Base-by-base conservation (phyloP, 1,140 invertebrate genomes). In the Drosophila ambigua region DNA sequence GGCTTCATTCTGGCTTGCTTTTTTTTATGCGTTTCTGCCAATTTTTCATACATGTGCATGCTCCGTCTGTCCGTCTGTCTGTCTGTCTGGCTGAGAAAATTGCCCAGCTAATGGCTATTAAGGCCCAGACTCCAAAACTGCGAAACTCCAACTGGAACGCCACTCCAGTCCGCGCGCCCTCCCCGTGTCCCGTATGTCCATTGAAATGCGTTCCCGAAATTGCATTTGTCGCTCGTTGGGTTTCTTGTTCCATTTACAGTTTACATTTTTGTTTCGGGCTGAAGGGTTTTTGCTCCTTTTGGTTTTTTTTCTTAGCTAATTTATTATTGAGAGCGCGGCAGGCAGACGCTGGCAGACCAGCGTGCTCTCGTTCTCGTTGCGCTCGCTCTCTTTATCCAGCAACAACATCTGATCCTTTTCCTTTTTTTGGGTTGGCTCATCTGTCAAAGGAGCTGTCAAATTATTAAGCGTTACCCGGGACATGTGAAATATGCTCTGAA, bases 21-120 rank as follows among this genome's bases (percentile, higher is more conserved):
- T 67, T 83, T 62, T 79, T 61, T 64, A 64, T 62, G 76, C 76
- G 66, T 79, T 84, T 64, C 54, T 76, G 80, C 81, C 80, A 83
- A 79, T 83, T 76, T 83, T 83, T 83, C 79, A 83, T 79, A 60
- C 68, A 72, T 52, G 58, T 58, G 57, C 50, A 55, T 44, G n/a
- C 7, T 15, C 15, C 24, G 49, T 35, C 44, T 26, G 59, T 54
- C 52, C 51, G 49, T 35, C 44, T 26, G 59, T 54, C 52, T 51
- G 65, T 51, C 35, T 57, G 67, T 50, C 72, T 72, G 55, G 74
- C 68, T 52, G 54, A 62, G 63, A 75, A 76, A 79, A 79, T 79
- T 77, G 77, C 67, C 73, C 81, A 75, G 77, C 82, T 85, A 87
- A 85, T 85, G 81, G 81, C 81, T 87, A 87, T 85, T 85, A 85